A percentile compares a stretch with the other conserved stretches of the same genome.
Conservation (phyloP, 2,888 invertebrate genomes). For the Molorchus minor region DNA sequence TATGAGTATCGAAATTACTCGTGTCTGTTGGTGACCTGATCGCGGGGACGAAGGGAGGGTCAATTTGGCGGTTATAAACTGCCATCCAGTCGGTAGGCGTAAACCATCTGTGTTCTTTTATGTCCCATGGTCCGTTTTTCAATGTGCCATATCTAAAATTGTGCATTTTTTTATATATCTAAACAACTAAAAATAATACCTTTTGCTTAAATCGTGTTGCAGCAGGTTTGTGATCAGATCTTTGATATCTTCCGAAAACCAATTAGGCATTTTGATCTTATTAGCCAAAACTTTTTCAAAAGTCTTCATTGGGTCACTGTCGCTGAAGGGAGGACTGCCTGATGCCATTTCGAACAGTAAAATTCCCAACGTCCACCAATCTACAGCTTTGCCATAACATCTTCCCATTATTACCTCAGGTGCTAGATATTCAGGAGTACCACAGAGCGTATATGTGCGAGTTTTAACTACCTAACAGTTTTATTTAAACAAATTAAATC, state of each 20-base stretch:
- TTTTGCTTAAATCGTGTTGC: neutral
- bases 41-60: conserved; percentile 70
- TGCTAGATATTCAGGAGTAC: conserved; percentile 75
- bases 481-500: too few relatives aligned
- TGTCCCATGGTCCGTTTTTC: conserved; percentile 84
- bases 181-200: neutral
- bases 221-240: neutral
- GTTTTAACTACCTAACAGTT: neutral
- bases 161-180: neutral
- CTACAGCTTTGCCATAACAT: conserved; percentile 58
- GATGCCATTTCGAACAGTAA: conserved; percentile 98
- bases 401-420: conserved; percentile 71
- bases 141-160: conserved; percentile 78
- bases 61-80: conserved; percentile 76
- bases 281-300: neutral
- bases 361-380: conserved; percentile 79
- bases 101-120: conserved; percentile 92
- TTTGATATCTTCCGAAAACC: neutral
- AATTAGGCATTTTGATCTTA: neutral
- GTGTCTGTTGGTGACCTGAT: conserved; percentile 70
- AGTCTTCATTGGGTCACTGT: neutral
- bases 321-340: conserved; percentile 93
- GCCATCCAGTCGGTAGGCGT: conserved; percentile 81
- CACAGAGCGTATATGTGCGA: conserved; percentile 67
- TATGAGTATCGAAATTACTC: conserved; percentile 71